Percentiles rank a stretch among this genome's conserved stretches.
Conservation (phyloP, 2,797 vertebrate species). For the Eulemur rubriventer region DNA sequence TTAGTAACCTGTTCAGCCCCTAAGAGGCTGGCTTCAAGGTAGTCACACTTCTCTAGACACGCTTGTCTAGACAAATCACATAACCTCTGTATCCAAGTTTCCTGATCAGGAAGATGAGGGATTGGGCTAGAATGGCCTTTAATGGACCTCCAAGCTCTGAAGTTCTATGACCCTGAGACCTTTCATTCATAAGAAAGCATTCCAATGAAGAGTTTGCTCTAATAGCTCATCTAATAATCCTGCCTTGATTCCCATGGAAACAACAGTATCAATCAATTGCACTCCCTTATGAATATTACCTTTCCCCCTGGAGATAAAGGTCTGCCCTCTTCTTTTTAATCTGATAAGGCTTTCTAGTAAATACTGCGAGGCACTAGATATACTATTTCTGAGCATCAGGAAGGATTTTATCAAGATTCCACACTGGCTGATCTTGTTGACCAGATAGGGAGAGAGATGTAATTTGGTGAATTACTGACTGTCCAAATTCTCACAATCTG, state of each 20-base stretch:
- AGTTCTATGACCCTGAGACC: background rate
- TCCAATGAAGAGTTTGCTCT: background rate
- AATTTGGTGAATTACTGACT: background rate
- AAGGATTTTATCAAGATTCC: background rate
- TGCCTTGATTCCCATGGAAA: background rate
- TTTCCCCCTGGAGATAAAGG: background rate
- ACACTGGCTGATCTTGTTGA: background rate
- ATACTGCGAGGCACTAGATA: background rate
- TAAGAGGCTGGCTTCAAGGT: background rate
- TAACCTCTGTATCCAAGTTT: background rate
- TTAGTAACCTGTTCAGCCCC: background rate
- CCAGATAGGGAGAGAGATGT: background rate
- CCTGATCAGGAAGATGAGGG: background rate
- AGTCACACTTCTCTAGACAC: background rate
- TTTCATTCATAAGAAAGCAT: background rate
- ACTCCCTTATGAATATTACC: background rate
- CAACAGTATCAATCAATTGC: background rate
- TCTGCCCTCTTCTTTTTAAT: background rate
- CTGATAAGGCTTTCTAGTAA: background rate
- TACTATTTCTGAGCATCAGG: background rate
- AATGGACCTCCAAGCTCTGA: background rate
- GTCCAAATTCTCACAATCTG: background rate
- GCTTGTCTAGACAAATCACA: background rate
- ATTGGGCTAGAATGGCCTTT: background rate
- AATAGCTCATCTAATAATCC: background rate